Evolutionary conservation across 1,140 invertebrate species (phyloP), one percentile per base, ranked within the genome.

Genomic region (Mercenaria mercenaria): DNA sequence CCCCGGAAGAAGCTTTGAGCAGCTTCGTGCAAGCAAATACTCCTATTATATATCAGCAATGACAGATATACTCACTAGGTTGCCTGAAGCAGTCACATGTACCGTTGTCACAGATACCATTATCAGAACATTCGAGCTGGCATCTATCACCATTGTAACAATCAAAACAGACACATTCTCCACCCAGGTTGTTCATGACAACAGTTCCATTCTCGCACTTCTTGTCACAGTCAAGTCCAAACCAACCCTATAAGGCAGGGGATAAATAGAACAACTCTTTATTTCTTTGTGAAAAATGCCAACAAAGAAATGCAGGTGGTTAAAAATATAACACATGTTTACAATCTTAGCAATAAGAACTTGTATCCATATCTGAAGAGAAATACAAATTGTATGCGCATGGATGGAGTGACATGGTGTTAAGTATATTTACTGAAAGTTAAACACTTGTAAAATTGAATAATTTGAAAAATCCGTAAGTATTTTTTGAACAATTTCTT

Each of bases 171-270:
- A 47, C 61, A 86, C 92, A 92, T 69, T 69, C 83, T 29, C 84
- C 83, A 82, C 81, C 84, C 3, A 90, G 77, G 11, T 86, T 80
- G 72, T 85, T 89, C 64, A 89, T 43, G 18, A 81, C 61, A n/a
- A 89, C 85, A 18, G 91, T 88, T 37, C 92, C 92, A 90, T 92
- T 88, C 39, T 86, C 85, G 81, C 92, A 92, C 29, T 81, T 52
- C 56, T 90, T 84, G 59, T 85, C 83, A 85, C 92, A 92, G 61
- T 90, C 90, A 4, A 56, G 61, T n/a, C 92, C 90, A 80, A 88
- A 90, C 92, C 92, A 92, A 23, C 88, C 90, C 92, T 92, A 74
- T n/a, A 41, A 56, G 20, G n/a, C n/a, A n/a, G n/a, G n/a, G n/a
- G n/a, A n/a, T n/a, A n/a, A n/a, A 67, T 26, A 34, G 10, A n/a